phyloP scores from a whole-genome alignment of 2,888 invertebrate genomes.

The Drosophila engyochracea region DNA sequence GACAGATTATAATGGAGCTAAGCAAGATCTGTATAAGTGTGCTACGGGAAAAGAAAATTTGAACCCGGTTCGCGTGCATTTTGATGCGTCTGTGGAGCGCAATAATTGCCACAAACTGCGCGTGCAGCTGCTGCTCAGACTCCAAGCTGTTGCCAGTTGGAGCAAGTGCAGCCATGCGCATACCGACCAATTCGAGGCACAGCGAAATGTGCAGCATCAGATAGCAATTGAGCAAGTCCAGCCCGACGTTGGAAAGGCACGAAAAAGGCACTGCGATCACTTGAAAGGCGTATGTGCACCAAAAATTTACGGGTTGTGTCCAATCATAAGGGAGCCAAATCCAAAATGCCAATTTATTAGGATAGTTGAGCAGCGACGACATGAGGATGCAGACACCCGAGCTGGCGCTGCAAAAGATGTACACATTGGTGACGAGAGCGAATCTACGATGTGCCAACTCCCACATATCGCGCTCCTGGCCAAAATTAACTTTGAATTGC shows the following conservation, averaged over 20 bases:
- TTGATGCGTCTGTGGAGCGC: constrained; percentile 43
- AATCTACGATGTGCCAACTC: constrained; percentile 40
- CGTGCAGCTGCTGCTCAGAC: constrained; percentile 17
- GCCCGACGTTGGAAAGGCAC: constrained; percentile 39
- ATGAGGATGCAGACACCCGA: constrained; percentile 34
- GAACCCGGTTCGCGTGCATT: constrained; percentile 26
- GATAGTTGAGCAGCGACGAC: constrained; percentile 36
- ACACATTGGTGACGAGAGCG: constrained; percentile 11
- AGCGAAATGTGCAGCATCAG: constrained; percentile 57
- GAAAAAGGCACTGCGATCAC: constrained; percentile 24
- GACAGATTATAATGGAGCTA: constrained; percentile 53
- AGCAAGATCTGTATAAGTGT: constrained; percentile 51
- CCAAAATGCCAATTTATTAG: constrained; percentile 52
- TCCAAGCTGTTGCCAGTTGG: not conserved
- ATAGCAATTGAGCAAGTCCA: constrained; percentile 59
- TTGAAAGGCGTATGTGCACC: constrained; percentile 44
- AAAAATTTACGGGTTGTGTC: constrained; percentile 30
- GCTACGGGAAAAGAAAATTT: constrained; percentile 46
- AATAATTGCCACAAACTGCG: constrained; percentile 39
- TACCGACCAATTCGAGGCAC: constrained; percentile 49
- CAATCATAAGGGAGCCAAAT: constrained; percentile 61
- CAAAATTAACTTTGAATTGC: constrained; percentile 16
- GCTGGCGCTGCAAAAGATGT: constrained; percentile 42
- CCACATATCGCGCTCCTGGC: constrained; percentile 45
- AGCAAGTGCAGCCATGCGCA: constrained; percentile 39